A percentile compares a stretch with the other conserved stretches of the same genome.
phyloP scores from a whole-genome alignment of 2,113 vertebrate species.

The Ictalurus punctatus region DNA sequence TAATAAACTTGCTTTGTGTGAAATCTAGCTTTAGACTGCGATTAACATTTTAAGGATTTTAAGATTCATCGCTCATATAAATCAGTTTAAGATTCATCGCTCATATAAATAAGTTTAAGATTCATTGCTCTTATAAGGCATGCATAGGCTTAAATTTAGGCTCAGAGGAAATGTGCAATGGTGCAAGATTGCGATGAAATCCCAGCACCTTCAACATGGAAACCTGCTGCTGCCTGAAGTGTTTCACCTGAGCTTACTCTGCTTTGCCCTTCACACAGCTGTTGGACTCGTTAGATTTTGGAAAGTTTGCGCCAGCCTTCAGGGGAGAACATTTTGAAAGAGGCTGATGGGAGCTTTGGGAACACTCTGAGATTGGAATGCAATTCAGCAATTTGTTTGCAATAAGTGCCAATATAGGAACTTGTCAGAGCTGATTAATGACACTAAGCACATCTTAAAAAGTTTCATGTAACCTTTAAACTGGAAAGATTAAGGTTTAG shows the following conservation, averaged over 20 bases:
- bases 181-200: conserved; percentile 16
- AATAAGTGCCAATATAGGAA: conserved; percentile 43
- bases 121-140: background rate
- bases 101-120: background rate
- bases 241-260: conserved; percentile 69
- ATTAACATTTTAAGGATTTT: background rate
- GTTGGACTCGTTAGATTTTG: conserved; percentile 39
- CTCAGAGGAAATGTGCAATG: background rate
- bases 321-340: conserved; percentile 45
- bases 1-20: background rate
- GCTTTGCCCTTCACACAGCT: conserved; percentile 57
- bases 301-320: conserved; percentile 48
- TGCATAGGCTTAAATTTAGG: background rate
- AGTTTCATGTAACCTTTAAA: conserved; percentile 1
- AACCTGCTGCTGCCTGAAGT: conserved; percentile 60
- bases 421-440: conserved; percentile 34
- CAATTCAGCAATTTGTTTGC: conserved; percentile 35
- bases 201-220: conserved; percentile 40
- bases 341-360: conserved; percentile 38
- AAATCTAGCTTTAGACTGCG: background rate
- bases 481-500: background rate
- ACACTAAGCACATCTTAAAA: conserved; percentile 29
- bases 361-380: conserved; percentile 45
- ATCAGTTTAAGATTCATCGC: background rate
- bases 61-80: background rate